Evolutionary conservation across 2,113 vertebrate genomes (phyloP), one percentile per base, ranked within the genome.

Genomic region (Candoia aspera): DNA sequence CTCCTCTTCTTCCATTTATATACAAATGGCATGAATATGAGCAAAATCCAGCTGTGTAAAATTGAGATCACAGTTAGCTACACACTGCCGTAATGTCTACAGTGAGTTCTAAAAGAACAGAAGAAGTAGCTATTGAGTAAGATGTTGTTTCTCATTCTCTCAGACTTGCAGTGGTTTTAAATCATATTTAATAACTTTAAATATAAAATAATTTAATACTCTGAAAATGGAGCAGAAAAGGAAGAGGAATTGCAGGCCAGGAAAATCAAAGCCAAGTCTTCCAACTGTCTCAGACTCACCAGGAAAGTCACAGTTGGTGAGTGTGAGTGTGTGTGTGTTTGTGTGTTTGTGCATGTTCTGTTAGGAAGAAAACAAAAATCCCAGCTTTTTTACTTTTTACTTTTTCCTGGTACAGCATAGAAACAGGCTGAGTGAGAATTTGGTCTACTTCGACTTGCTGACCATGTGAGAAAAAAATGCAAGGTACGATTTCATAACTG

Each of bases 161-260:
- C 60, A 84, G 11, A 12, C 10, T 17, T 12, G 24, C n/a, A 89
- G 15, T 53, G 26, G 29, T 26, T 90, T 91, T 60, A 87, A 24
- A 55, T 88, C 91, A 90, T 37, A 60, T 90, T 92, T 94, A 87
- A 93, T 94, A 89, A 90, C 55, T 85, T 94, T 87, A 11, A 26
- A 60, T 49, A 90, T 57, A 4, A 49, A 49, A 49, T 8, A 49
- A 49, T 49, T 49, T 92, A 49, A 46, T 91, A 91, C 49, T 9
- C 73, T 49, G 37, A 59, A 68, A 60, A 84, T 33, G 13, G 49
- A 6, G 26, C 29, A 29, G n/a, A 6, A 87, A 37, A 91, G 90
- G 87, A 54, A 49, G 92, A 91, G 86, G 59, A 49, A 87, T 42
- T 53, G 84, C 57, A 49, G 19, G 87, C 79, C 84, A 93, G 73